Percentiles rank a stretch among this genome's conserved stretches.
phyloP scores from a whole-genome alignment of 30 jellyfish, hydroid and myxozoan species.

The Aurelia aurita region DNA sequence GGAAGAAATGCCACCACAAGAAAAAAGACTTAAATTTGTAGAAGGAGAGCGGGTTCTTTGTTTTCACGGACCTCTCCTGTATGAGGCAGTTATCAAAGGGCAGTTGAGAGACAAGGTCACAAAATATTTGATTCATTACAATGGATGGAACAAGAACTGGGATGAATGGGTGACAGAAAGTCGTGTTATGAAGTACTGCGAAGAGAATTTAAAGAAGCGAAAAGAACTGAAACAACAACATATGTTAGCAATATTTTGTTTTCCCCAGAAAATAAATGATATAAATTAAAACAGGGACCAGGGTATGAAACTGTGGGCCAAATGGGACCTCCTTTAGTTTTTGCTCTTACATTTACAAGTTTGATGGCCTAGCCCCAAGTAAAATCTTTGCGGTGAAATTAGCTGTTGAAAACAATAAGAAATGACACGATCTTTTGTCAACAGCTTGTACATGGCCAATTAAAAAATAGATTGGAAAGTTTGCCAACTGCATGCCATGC shows the following conservation, averaged over 20 bases:
- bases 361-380: too few relatives aligned
- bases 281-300: too few relatives aligned
- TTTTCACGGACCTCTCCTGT: slow-evolving; percentile 92
- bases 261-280: too few relatives aligned
- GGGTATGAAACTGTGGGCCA: too few relatives aligned
- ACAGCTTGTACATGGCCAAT: too few relatives aligned
- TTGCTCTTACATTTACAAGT: too few relatives aligned
- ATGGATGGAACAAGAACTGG: slow-evolving; percentile 99
- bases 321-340: too few relatives aligned
- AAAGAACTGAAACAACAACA: slow-evolving; percentile 92
- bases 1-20: slow-evolving; percentile 70
- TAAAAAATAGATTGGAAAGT: too few relatives aligned
- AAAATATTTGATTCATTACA: slow-evolving; percentile 86
- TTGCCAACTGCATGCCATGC: too few relatives aligned
- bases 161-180: slow-evolving; percentile 99
- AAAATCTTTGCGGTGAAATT: too few relatives aligned
- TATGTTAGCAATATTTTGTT: slow-evolving; percentile 63
- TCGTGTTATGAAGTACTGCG: slow-evolving; percentile 92
- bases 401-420: too few relatives aligned
- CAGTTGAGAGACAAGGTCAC: slow-evolving; percentile 83
- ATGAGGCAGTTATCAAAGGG: slow-evolving; percentile 91
- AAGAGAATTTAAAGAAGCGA: slow-evolving; percentile 90
- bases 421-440: too few relatives aligned
- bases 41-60: slow-evolving; percentile 97
- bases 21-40: slow-evolving; percentile 76